phyloP scores from a whole-genome alignment of 2,113 vertebrate species.

The Corythornis madagascariensis region DNA sequence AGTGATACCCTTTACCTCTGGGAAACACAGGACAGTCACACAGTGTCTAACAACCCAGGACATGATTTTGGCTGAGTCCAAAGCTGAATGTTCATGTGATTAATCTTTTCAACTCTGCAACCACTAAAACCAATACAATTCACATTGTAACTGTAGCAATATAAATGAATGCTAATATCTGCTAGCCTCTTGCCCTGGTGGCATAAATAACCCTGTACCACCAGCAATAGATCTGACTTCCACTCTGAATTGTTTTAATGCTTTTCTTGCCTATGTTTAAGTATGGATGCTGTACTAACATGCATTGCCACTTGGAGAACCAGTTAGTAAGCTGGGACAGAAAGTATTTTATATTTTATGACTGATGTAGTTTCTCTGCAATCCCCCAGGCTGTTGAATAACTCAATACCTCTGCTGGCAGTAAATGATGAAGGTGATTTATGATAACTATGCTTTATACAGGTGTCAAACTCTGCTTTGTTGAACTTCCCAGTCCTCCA shows the following conservation, averaged over 20 bases:
- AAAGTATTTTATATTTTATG: slow-evolving; percentile 35
- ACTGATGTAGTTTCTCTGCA: neutral
- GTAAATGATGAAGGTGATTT: slow-evolving; percentile 46
- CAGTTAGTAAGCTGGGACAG: slow-evolving; percentile 21
- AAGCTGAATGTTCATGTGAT: accelerated
- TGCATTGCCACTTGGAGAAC: slow-evolving; percentile 38
- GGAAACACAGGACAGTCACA: neutral
- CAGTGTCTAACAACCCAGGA: neutral
- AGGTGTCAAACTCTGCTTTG: slow-evolving; percentile 47
- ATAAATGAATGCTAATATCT: neutral
- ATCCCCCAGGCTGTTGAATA: slow-evolving; percentile 4
- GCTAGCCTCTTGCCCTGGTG: neutral
- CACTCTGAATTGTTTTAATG: neutral
- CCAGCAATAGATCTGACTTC: neutral
- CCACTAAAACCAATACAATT: neutral
- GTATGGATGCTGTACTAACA: neutral
- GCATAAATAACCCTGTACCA: neutral
- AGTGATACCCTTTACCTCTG: neutral
- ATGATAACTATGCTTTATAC: slow-evolving; percentile 36
- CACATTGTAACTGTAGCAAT: neutral
- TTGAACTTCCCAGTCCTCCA: slow-evolving; percentile 26
- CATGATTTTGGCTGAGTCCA: neutral
- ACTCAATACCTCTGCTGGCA: slow-evolving; percentile 32
- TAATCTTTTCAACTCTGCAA: neutral
- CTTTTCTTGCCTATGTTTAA: slow-evolving; percentile 17